Percentiles rank a stretch among this genome's conserved stretches.
Conservation (phyloP, 2,888 invertebrate species). For the Dendrolimus houi region DNA sequence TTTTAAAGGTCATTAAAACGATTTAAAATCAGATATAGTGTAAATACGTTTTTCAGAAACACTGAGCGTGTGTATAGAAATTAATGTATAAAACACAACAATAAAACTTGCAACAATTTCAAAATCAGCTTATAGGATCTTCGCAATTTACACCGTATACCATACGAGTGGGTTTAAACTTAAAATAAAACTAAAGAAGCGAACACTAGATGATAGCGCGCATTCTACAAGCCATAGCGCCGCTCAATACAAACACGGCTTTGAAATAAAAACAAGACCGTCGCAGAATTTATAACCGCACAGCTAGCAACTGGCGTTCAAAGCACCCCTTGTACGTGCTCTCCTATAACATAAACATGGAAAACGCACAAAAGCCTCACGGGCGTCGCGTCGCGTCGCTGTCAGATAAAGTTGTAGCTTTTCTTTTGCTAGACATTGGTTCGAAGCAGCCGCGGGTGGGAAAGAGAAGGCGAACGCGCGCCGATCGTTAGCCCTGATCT, state of each 20-base stretch:
- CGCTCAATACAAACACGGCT: constrained; percentile 35
- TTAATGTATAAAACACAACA: too few species aligned
- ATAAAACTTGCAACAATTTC: not conserved
- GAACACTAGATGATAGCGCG: constrained; percentile 18
- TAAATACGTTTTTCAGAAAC: too few species aligned
- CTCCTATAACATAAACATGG: constrained; percentile 74
- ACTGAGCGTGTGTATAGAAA: too few species aligned
- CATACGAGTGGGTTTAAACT: constrained; percentile 4
- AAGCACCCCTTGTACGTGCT: constrained; percentile 71
- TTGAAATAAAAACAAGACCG: constrained; percentile 55
- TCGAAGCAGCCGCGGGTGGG: constrained; percentile 33
- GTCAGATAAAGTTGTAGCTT: constrained; percentile 73
- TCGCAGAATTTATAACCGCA: constrained; percentile 52
- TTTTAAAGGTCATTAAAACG: too few species aligned
- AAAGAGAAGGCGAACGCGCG: constrained; percentile 49
- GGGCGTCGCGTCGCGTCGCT: constrained; percentile 65
- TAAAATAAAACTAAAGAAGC: constrained; percentile 18
- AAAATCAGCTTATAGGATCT: not conserved
- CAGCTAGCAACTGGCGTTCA: constrained; percentile 57
- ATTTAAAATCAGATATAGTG: too few species aligned
- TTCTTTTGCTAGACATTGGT: constrained; percentile 62
- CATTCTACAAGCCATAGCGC: constrained; percentile 20
- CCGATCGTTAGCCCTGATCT: constrained; percentile 77
- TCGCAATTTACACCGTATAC: not conserved
- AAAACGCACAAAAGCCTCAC: constrained; percentile 75